These are phyloP conservation scores for Herpailurus yagouaroundi DNA, from an alignment of 2,113 vertebrate genomes.

Conservation along the genomic window DNA sequence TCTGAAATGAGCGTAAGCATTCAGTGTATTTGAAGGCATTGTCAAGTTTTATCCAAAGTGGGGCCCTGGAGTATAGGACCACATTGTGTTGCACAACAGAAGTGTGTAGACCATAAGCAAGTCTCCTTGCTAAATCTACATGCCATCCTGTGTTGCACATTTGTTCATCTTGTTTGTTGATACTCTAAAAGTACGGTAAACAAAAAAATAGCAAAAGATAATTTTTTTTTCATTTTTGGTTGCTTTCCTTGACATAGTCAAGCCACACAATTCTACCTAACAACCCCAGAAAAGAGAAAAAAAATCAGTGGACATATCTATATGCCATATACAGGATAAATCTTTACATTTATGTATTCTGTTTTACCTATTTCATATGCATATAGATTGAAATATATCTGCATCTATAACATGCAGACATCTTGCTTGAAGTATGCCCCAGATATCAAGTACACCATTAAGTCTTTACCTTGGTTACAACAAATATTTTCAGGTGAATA, in stretches of 20 bases:
- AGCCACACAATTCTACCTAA: not conserved
- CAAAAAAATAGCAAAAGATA: not conserved
- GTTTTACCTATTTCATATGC: not conserved
- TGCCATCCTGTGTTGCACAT: too few relatives aligned
- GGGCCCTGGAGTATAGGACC: not conserved
- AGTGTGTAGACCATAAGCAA: not conserved
- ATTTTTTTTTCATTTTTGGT: not conserved
- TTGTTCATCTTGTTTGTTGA: not conserved
- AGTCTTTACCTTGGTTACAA: slow-evolving; percentile 35
- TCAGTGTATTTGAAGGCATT: not conserved
- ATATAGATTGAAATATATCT: not conserved
- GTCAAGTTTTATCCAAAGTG: not conserved
- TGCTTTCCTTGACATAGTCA: not conserved
- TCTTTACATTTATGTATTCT: not conserved
- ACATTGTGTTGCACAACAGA: not conserved
- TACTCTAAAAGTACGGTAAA: not conserved
- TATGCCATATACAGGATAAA: not conserved
- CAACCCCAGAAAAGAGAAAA: not conserved
- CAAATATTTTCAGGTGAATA: slow-evolving; percentile 28
- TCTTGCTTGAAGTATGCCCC: not conserved
- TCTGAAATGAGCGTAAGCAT: not conserved
- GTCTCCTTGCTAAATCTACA: not conserved
- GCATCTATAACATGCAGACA: not conserved
- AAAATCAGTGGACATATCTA: not conserved
- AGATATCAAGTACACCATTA: not conserved